Evolutionary conservation across 2,797 vertebrate species (phyloP).

Genomic region (Gobionotothen gibberifrons): DNA sequence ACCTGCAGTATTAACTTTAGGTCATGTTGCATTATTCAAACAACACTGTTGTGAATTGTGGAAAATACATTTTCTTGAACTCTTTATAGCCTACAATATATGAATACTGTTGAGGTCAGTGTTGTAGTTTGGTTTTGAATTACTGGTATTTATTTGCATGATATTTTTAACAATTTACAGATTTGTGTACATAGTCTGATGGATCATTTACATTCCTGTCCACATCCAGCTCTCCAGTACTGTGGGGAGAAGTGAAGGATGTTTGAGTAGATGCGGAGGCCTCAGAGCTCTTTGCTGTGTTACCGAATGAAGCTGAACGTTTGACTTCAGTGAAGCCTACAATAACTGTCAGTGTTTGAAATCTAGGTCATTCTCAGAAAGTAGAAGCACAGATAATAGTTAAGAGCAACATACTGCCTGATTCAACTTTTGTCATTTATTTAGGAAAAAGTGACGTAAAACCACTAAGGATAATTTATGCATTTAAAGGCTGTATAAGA

Average conservation of each 20-base stretch:
- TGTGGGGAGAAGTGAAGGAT: constrained; percentile 35
- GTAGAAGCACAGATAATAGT: constrained; percentile 65
- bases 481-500: constrained; percentile 48
- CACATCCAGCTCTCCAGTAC: constrained; percentile 52
- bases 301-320: constrained; percentile 63
- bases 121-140: constrained; percentile 74
- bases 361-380: constrained; percentile 51
- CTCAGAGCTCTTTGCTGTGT: constrained; percentile 39
- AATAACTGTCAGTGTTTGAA: constrained; percentile 61
- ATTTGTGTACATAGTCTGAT: constrained; percentile 73
- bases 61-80: constrained; percentile 57
- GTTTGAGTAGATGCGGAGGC: constrained; percentile 37
- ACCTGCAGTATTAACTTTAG: constrained; percentile 51
- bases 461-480: constrained; percentile 40
- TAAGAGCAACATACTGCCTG: constrained; percentile 77
- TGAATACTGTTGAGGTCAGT: constrained; percentile 71
- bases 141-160: constrained; percentile 80
- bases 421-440: constrained; percentile 48
- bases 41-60: constrained; percentile 53
- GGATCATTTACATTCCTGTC: constrained; percentile 76
- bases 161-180: constrained; percentile 70
- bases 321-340: constrained; percentile 83
- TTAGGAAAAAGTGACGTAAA: constrained; percentile 42
- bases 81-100: constrained; percentile 67
- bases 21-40: constrained; percentile 44